Percentiles rank a stretch among this genome's conserved stretches.
Evolutionary conservation across 2,797 vertebrate species (phyloP).

Genomic region (Buceros bicornis): DNA sequence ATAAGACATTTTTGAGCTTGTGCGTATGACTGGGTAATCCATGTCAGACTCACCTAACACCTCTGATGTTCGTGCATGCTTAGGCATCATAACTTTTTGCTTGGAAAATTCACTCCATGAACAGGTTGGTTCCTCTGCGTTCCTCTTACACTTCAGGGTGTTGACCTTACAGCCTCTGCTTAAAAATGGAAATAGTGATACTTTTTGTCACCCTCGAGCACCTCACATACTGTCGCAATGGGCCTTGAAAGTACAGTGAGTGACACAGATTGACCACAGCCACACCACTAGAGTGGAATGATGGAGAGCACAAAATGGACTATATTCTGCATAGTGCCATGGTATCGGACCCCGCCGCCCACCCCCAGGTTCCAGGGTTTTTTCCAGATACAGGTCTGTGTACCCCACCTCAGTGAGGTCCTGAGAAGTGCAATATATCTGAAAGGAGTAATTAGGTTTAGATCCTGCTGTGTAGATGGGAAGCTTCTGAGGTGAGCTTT

Average conservation of each 20-base stretch:
- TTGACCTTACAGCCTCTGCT: neutral
- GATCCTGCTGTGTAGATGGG: neutral
- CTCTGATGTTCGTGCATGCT: neutral
- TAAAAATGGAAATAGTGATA: neutral
- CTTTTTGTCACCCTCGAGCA: neutral
- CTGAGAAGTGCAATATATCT: neutral
- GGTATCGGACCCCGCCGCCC: neutral
- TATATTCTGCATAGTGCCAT: neutral
- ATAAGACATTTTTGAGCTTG: neutral
- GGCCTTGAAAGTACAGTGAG: neutral
- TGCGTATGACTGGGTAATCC: accelerated
- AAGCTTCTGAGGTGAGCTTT: slow-evolving; percentile 15
- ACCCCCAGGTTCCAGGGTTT: neutral
- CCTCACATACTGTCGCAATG: neutral
- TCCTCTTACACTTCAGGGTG: neutral
- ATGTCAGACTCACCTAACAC: accelerated
- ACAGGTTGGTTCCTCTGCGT: neutral
- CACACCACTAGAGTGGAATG: neutral
- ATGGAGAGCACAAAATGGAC: neutral
- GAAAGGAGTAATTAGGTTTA: neutral
- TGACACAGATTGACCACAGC: neutral
- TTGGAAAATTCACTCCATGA: neutral
- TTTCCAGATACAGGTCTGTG: neutral
- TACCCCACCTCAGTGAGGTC: neutral
- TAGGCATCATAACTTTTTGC: neutral